These are phyloP conservation scores for Pseudanteris insignis DNA, from an alignment of 2,888 invertebrate species.

Conservation along the genomic window DNA sequence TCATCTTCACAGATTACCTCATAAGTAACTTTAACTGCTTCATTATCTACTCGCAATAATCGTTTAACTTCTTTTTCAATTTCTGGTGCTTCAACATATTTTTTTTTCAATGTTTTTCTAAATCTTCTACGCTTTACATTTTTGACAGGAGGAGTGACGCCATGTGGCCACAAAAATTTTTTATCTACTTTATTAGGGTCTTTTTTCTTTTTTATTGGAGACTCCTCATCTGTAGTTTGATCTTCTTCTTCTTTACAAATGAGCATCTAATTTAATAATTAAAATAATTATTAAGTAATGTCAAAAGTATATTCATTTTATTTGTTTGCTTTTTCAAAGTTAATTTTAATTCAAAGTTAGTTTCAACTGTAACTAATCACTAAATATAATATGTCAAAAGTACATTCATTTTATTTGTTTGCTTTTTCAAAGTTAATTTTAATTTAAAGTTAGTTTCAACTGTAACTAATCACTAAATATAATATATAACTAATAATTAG, in stretches of 20 bases:
- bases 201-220: slow-evolving; percentile 83
- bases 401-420: too few species aligned
- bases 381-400: too few species aligned
- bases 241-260: slow-evolving; percentile 91
- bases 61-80: slow-evolving; percentile 98
- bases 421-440: too few species aligned
- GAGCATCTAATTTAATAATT: slow-evolving; percentile 68
- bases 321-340: too few species aligned
- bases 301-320: too few species aligned
- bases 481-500: too few species aligned
- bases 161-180: slow-evolving; percentile 94
- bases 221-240: slow-evolving; percentile 79
- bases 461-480: too few species aligned
- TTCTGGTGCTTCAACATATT: slow-evolving; percentile 96
- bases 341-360: too few species aligned
- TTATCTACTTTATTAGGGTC: slow-evolving; percentile 88
- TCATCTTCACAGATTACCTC: slow-evolving; percentile 91
- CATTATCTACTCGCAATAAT: slow-evolving; percentile 88
- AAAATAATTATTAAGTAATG: too few species aligned
- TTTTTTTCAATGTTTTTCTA: slow-evolving; percentile 94
- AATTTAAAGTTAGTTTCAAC: too few species aligned
- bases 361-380: too few species aligned
- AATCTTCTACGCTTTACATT: slow-evolving; percentile 93
- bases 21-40: slow-evolving; percentile 88
- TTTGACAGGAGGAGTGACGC: slow-evolving; percentile 94